Base-by-base conservation (phyloP, 64 coral and sea anemone species). In the Orbicella faveolata region DNA sequence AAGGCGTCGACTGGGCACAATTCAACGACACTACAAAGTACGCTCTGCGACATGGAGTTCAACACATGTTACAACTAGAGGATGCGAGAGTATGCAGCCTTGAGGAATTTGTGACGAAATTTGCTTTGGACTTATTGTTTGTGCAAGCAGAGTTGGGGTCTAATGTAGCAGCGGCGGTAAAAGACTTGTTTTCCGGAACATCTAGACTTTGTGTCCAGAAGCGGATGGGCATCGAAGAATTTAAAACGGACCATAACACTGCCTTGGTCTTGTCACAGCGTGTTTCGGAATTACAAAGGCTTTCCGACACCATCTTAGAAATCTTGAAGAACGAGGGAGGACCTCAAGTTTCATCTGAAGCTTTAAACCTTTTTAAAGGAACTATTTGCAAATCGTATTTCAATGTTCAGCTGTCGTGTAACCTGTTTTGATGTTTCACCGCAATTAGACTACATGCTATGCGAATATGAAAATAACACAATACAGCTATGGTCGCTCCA, bases 401-500 rank as follows among this genome's bases (percentile, higher is more conserved):
- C 64, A 18, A 67, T 67, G 64, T 67, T 67, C 64, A 67, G 18
- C 64, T 6, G 64, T 30, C 30, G 21, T 2, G 64, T 67, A 67
- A 2, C 18, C 21, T 67, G 64, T 67, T 21, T 67, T 21, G 64
- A 67, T 2, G 64, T 67, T 67, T 67, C 64, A 20, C 64, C 64
- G 6, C 64, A 67, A 23, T 23, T 67, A 67, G 64, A 67, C 23
- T 67, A 21, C 18, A 67, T 79, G 77, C 51, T 79, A 6, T 79
- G 77, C n/a, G 48, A 79, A 55, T 79, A 21, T 55, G 18, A 6
- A 2, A 51, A 79, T 33, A 21, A 51, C 17, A 79, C 77, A 21
- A 79, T 79, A 57, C 52, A 79, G 19, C 23, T 79, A 7, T 79
- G 77, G 77, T 79, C 77, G 26, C 77, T 79, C 23, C 5, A 79